Conservation (phyloP, 2,797 vertebrate genomes). For the Danio kyathit region DNA sequence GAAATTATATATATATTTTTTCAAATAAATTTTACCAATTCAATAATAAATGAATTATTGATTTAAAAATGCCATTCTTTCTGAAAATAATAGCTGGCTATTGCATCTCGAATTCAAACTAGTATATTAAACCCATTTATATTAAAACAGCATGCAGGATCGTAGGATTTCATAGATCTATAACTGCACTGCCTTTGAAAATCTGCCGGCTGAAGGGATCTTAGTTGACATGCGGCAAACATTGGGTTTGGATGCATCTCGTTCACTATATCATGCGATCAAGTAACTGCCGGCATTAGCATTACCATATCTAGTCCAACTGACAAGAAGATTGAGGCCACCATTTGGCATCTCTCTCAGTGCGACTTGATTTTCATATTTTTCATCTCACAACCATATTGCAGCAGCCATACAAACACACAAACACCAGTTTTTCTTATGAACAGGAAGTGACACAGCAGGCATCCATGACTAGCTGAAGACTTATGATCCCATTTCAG, state of each 20-base stretch:
- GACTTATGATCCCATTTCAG: not conserved
- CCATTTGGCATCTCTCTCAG: not conserved
- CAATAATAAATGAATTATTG: not conserved
- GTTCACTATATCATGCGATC: not conserved
- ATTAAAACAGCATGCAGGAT: no score
- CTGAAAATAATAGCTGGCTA: not conserved
- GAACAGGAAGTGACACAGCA: not conserved
- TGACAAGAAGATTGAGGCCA: not conserved
- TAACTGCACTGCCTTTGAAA: not conserved
- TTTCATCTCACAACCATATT: not conserved
- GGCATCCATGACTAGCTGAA: not conserved
- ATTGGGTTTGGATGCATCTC: not conserved
- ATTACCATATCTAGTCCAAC: conserved; percentile 2
- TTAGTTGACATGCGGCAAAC: not conserved
- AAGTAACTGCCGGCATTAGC: not conserved
- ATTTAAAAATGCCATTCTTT: not conserved
- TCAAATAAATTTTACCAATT: no score
- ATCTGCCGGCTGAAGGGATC: not conserved
- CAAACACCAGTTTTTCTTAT: not conserved
- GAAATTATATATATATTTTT: no score
- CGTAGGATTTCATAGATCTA: not conserved
- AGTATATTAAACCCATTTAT: not conserved
- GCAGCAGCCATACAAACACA: conserved; percentile 7
- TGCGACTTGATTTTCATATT: not conserved
- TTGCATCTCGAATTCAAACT: not conserved